phyloP scores from a whole-genome alignment of 2,113 vertebrate species.

The Talpa occidentalis region DNA sequence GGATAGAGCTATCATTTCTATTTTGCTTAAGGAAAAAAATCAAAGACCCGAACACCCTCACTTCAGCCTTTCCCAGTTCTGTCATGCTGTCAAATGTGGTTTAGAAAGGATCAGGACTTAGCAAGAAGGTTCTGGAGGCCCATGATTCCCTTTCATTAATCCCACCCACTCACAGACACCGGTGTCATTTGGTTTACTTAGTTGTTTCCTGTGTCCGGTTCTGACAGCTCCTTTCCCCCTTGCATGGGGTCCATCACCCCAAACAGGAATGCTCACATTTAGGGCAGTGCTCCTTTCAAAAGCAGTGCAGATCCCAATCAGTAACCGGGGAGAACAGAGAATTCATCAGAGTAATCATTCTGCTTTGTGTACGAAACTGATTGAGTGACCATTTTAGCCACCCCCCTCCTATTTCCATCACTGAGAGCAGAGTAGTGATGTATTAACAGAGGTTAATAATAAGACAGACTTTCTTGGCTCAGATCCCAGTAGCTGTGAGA shows the following conservation, averaged over 20 bases:
- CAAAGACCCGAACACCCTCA: background rate
- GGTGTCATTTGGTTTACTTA: background rate
- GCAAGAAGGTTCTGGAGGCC: background rate
- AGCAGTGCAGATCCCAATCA: background rate
- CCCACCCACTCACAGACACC: background rate
- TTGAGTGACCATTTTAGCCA: background rate
- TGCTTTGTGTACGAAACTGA: background rate
- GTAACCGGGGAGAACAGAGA: background rate
- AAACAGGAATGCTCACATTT: background rate
- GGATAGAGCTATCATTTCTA: conserved; percentile 22
- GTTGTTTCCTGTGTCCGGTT: background rate
- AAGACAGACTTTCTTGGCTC: background rate
- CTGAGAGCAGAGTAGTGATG: background rate
- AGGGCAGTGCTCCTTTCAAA: background rate
- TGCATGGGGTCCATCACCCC: background rate
- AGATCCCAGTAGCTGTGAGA: background rate
- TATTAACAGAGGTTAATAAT: background rate
- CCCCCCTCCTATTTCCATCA: background rate
- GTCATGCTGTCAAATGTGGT: background rate
- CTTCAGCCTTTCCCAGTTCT: conserved; percentile 14
- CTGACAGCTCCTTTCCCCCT: background rate
- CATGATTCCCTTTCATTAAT: background rate
- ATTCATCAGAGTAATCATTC: background rate
- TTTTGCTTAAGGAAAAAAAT: conserved; percentile 56
- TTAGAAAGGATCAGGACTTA: conserved; percentile 24